Base-by-base conservation (phyloP, 2,113 vertebrate species). In the Sterrhoptilus dennistouni region DNA sequence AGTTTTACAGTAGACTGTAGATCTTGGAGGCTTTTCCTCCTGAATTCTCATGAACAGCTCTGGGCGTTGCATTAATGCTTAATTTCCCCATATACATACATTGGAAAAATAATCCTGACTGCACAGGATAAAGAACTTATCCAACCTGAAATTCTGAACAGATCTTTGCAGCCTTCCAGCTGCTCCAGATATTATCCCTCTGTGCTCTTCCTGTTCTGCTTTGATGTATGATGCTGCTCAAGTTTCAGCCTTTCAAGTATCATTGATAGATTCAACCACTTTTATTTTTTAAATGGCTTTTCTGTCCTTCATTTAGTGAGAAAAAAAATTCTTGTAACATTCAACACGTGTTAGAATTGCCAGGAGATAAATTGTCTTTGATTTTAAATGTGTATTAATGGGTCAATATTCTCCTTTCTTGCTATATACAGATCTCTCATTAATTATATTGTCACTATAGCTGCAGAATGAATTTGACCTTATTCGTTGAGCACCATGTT, bases 401-500 rank as follows among this genome's bases (percentile, higher is more conserved):
- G 84, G 84, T 92, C 89, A 93, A 93, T 95, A 93, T 69, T 91
- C 90, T 89, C 78, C 70, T 84, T 95, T 94, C 84, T 91, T 90
- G 59, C 87, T 74, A 83, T 87, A 88, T 28, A 91, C 82, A 93
- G 87, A 95, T 74, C 75, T 87, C 74, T 83, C 91, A 96, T 97
- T 95, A 94, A 97, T 96, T 94, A 91, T 57, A 90, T 66, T 83
- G 70, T 91, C 78, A 65, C 83, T 80, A 65, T 0, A 83, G 84
- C 71, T 83, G 66, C 75, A 83, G 84, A 96, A 96, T 87, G 81
- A 91, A 87, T 96, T 96, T 96, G 95, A 96, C 95, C 95, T 95
- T 87, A 91, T 72, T 81, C 6, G 0, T 49, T 61, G 61, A 96
- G 87, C 74, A 83, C 57, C 23, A 20, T 94, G 82, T 89, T 89